Base-by-base conservation (phyloP, 1,140 invertebrate genomes). In the Halictus rubicundus region DNA sequence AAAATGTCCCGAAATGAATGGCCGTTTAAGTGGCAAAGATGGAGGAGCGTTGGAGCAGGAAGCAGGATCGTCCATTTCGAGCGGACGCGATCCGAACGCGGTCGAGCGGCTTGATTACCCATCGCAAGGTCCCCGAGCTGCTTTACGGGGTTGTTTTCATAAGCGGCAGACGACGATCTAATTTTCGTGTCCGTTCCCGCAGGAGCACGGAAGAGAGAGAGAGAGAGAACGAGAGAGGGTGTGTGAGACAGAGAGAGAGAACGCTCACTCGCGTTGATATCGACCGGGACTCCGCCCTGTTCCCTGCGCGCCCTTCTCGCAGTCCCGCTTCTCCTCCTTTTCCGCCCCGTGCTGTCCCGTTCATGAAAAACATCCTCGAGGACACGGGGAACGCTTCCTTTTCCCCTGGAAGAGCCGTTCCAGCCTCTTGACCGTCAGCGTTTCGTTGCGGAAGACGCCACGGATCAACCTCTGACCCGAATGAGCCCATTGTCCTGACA, bases 261-360 rank as follows among this genome's bases (percentile, higher is more conserved):
- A 14, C 16, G 79, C 75, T 84, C 81, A 85, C 84, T 82, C 81
- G 79, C 82, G 87, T 89, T 88, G 81, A 88, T 89, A 89, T 88
- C 82, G 80, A 86, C 87, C 72, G 60, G 63, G 72, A 75, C 72
- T 66, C 61, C 72, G 63, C 72, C 72, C 72, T 65, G 37, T 66
- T 80, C 81, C 81, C 74, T 81, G 80, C 63, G 80, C 82, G 82
- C 75, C 74, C 23, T 71, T 64, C 57, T 57, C n/a, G 21, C 54
- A n/a, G 27, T 10, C 32, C 32, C 32, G 32, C 32, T 32, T 32
- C 21, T 21, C 16, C 12, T 19, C 21, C 19, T 37, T 42, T 57
- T n/a, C 54, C n/a, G 54, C 16, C 49, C 49, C 5, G 16, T 7
- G 49, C 49, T 52, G 49, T 52, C 49, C 49, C 74, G 27, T 81